Percentiles rank a stretch among this genome's conserved stretches.
Conservation (phyloP, 2,113 vertebrate species). For the Cheilinus undulatus region DNA sequence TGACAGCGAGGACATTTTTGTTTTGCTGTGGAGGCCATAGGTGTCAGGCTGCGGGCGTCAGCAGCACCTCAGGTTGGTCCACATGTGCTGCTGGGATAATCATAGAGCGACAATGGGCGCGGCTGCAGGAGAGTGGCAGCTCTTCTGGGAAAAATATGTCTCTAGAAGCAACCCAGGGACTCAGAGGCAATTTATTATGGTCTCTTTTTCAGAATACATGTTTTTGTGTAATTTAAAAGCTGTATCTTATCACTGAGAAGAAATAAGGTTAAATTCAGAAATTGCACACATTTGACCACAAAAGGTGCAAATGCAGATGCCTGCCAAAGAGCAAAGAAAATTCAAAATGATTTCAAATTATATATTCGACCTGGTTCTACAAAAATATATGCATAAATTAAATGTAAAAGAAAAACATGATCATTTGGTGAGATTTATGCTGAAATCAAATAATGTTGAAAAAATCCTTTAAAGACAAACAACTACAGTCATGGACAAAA, state of each 20-base stretch:
- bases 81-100: conserved; percentile 6
- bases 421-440: too few relatives aligned
- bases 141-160: background rate
- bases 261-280: background rate
- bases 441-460: too few relatives aligned
- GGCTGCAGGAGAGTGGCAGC: conserved; percentile 6
- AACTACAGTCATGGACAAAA: too few relatives aligned
- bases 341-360: too few relatives aligned
- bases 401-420: too few relatives aligned
- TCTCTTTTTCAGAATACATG: background rate
- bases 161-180: conserved; percentile 13
- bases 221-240: background rate
- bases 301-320: too few relatives aligned
- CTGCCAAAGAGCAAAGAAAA: too few relatives aligned
- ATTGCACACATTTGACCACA: background rate
- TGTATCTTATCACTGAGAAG: background rate
- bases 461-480: too few relatives aligned
- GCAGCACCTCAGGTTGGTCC: conserved; percentile 18
- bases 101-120: background rate
- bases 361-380: too few relatives aligned
- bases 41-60: conserved; percentile 36
- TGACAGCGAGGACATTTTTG: background rate
- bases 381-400: too few relatives aligned
- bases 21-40: conserved; percentile 9
- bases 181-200: background rate